These are phyloP conservation scores for Meta bourneti DNA, from an alignment of 2,888 invertebrate genomes.

Conservation along the genomic window DNA sequence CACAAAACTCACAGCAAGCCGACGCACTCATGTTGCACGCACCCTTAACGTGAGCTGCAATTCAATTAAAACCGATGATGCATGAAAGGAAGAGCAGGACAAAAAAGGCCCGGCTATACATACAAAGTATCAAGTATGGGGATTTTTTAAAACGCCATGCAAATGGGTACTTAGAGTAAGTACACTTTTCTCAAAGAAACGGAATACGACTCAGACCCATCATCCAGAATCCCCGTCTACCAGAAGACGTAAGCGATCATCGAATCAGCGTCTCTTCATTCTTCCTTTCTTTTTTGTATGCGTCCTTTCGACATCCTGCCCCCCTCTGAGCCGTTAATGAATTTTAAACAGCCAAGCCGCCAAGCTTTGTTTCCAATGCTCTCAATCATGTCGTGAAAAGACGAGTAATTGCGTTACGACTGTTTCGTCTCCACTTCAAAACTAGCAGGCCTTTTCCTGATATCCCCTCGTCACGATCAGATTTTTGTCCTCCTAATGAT, in stretches of 20 bases:
- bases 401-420: conserved; percentile 54
- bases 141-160: neutral
- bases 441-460: neutral
- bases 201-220: neutral
- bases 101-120: neutral
- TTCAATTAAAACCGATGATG: neutral
- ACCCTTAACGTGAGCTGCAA: neutral
- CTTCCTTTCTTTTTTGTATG: neutral
- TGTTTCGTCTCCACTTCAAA: neutral
- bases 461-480: neutral
- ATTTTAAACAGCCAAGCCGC: conserved; percentile 57
- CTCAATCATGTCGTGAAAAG: conserved; percentile 39
- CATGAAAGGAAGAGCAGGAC: neutral
- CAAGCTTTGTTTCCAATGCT: conserved; percentile 54
- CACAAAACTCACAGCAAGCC: neutral
- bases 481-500: conserved; percentile 38
- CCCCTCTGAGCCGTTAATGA: conserved; percentile 49
- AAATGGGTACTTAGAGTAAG: neutral
- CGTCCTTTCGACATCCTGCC: conserved; percentile 22
- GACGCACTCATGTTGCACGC: neutral
- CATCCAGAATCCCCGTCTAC: neutral
- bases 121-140: neutral
- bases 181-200: neutral
- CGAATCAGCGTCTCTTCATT: conserved; percentile 14
- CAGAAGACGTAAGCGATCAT: conserved; percentile 23